phyloP scores from a whole-genome alignment of 2,797 vertebrate genomes.

The Podarcis siculus region DNA sequence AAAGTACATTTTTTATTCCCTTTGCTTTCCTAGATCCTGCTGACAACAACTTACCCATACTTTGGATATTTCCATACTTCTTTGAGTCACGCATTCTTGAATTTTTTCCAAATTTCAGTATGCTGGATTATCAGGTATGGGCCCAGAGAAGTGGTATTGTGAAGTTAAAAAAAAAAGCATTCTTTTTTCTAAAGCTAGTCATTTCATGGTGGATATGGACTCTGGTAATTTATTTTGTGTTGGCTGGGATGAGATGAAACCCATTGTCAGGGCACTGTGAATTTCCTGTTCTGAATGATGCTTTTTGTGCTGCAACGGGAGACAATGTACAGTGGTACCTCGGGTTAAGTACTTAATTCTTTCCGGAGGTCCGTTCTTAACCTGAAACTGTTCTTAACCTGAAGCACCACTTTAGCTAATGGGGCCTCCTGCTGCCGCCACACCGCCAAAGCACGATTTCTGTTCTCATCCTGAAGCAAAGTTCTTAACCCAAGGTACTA shows the following conservation, averaged over 20 bases:
- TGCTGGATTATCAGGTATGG: constrained; percentile 97
- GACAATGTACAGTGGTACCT: too few species aligned
- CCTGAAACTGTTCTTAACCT: too few species aligned
- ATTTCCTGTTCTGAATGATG: background rate
- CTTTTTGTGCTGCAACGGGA: background rate
- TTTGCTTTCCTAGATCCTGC: constrained; percentile 57
- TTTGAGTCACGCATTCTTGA: constrained; percentile 93
- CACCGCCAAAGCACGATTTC: too few species aligned
- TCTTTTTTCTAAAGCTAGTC: background rate
- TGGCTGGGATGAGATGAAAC: background rate
- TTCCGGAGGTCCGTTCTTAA: too few species aligned
- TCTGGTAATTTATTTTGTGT: background rate
- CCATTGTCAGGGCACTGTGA: too few species aligned
- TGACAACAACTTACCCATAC: constrained; percentile 82
- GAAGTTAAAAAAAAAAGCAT: background rate
- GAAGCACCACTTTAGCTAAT: too few species aligned
- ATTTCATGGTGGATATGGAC: background rate
- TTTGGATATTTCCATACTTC: constrained; percentile 98
- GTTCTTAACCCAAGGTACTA: too few species aligned
- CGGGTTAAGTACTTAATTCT: too few species aligned
- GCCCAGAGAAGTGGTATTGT: background rate
- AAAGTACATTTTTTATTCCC: background rate
- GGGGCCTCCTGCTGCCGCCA: too few species aligned
- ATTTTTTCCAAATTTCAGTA: constrained; percentile 87
- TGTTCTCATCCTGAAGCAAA: too few species aligned